phyloP scores from a whole-genome alignment of 2,797 vertebrate species.

The Perdix hodgsoniae region DNA sequence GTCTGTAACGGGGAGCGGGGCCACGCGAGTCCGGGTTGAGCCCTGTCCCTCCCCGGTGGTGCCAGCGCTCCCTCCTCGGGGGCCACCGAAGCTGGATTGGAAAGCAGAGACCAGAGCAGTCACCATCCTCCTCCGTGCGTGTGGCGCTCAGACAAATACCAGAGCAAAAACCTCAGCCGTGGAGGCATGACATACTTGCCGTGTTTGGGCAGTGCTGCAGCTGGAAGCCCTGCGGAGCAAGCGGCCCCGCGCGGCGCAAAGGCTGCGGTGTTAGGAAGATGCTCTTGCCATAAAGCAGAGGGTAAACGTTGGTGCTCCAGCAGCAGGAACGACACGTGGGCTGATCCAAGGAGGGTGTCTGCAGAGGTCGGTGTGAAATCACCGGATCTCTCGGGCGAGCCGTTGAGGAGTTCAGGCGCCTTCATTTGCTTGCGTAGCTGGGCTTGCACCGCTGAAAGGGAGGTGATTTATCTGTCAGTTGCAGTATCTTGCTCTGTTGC shows the following conservation, averaged over 20 bases:
- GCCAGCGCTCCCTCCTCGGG: background rate
- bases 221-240: background rate
- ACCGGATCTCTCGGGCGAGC: background rate
- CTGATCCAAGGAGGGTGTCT: background rate
- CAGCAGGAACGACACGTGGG: background rate
- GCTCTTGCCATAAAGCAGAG: background rate
- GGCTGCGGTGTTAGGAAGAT: background rate
- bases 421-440: slow-evolving; percentile 50
- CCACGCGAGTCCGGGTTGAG: background rate
- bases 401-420: background rate
- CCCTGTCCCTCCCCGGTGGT: background rate
- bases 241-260: rapidly evolving
- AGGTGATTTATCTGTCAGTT: slow-evolving; percentile 47
- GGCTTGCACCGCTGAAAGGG: slow-evolving; percentile 1
- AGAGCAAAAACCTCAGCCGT: rapidly evolving
- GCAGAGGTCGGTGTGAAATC: background rate
- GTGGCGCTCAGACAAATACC: rapidly evolving
- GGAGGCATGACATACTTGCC: background rate
- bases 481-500: background rate
- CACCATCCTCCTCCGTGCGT: rapidly evolving
- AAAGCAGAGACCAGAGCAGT: background rate
- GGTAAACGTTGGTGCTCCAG: background rate
- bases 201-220: background rate
- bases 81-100: rapidly evolving
- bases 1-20: background rate